Evolutionary conservation across 2,888 invertebrate species (phyloP), one percentile per base, ranked within the genome.

Genomic region (Microplitis deprimator): DNA sequence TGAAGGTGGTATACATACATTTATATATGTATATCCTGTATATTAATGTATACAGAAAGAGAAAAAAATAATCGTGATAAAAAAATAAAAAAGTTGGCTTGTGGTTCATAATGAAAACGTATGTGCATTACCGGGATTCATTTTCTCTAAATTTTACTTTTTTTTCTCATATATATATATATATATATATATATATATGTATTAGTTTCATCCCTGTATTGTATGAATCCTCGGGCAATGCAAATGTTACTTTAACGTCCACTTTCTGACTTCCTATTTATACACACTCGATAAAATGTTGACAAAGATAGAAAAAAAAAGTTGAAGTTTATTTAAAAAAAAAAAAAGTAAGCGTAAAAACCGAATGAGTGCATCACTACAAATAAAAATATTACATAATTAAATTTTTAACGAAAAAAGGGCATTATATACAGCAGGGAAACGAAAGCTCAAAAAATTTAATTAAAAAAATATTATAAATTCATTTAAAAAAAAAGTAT

Each of bases 51-150:
- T 62, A 17, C 40, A 20, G 17, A 39, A 29, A 50, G 61, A 75
- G 50, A 50, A 50, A 50, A 13, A 50, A 5, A 50, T 50, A 50
- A 50, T 50, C 71, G 72, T 77, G 79, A 80, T 79, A 81, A 81
- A 82, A 81, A 79, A 79, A 79, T 77, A 75, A 79, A 80, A 83
- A 83, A 83, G 79, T 82, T 82, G 79, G 79, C 77, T 80, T 80
- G 78, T 79, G 76, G 70, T 76, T 81, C 80, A 77, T 81, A 82
- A 83, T 83, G 82, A 81, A 83, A 83, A 83, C 78, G 79, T 82
- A 82, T 82, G 81, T 77, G 79, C 80, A 81, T 81, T 81, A 80
- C 75, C 77, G 79, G 77, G 73, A 82, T 82, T 81, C 80, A 82
- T 81, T 81, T 80, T 83, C 79, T 77, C 69, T 68, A 64, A 62